Percentiles rank a stretch among this genome's conserved stretches.
These are phyloP conservation scores for Sesia bembeciformis DNA, from an alignment of 2,888 invertebrate genomes.

Conservation along the genomic window DNA sequence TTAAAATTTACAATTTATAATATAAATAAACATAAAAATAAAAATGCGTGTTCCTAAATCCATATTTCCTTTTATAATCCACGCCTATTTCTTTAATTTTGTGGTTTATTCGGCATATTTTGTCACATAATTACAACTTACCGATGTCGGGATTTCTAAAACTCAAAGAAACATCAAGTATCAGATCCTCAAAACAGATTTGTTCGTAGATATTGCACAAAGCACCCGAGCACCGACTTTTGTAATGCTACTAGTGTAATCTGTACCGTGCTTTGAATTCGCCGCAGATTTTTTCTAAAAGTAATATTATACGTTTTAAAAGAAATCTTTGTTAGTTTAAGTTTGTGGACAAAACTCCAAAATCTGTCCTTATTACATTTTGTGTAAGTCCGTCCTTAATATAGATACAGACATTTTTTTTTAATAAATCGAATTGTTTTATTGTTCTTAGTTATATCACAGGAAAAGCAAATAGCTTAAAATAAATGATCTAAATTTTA, in stretches of 20 bases:
- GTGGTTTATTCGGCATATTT: constrained; percentile 5
- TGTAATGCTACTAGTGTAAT: constrained; percentile 8
- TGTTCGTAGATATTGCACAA: constrained; percentile 35
- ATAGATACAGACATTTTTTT: too few relatives aligned
- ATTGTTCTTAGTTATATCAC: too few relatives aligned
- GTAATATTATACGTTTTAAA: constrained; percentile 11
- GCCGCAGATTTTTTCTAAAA: constrained; percentile 5
- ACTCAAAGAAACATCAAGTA: constrained; percentile 21
- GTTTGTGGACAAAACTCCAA: not conserved
- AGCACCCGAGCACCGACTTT: constrained; percentile 5
- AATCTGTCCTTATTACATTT: too few relatives aligned
- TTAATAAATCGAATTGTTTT: too few relatives aligned
- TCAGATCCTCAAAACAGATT: constrained; percentile 16
- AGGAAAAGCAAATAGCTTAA: too few relatives aligned
- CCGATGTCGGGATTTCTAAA: constrained; percentile 13
- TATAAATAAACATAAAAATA: too few relatives aligned
- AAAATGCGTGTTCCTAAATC: too few relatives aligned
- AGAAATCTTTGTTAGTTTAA: not conserved
- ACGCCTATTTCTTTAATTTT: constrained; percentile 7
- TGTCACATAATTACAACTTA: constrained; percentile 21
- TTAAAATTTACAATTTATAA: too few relatives aligned
- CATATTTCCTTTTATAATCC: not conserved
- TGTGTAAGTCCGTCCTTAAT: too few relatives aligned
- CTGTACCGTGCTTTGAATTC: constrained; percentile 9
- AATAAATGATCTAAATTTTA: too few relatives aligned